A percentile compares a stretch with the other conserved stretches of the same genome.
phyloP scores from a whole-genome alignment of 2,797 vertebrate species.

The Muscicapa comitata region DNA sequence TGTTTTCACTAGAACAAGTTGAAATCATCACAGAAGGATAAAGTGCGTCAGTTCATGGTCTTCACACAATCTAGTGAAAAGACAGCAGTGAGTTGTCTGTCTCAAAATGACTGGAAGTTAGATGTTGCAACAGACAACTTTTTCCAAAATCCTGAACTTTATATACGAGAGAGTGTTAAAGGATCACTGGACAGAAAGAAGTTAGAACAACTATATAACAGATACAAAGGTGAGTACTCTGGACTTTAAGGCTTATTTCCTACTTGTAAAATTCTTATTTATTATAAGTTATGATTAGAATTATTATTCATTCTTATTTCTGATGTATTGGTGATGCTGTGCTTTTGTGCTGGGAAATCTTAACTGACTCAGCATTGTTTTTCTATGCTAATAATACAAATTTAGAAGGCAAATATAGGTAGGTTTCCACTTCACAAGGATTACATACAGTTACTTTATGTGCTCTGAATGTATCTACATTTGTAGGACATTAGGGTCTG shows the following conservation, averaged over 20 bases:
- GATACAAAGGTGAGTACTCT: slow-evolving; percentile 91
- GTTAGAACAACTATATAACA: slow-evolving; percentile 95
- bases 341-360: not conserved
- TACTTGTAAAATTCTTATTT: not conserved
- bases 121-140: slow-evolving; percentile 99
- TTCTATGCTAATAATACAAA: not conserved
- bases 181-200: slow-evolving; percentile 93
- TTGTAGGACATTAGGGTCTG: not conserved
- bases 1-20: slow-evolving; percentile 92
- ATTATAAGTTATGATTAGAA: too few species aligned
- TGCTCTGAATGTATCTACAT: not conserved
- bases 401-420: not conserved
- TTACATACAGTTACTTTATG: not conserved
- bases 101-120: slow-evolving; percentile 99
- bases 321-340: not conserved
- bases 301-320: not conserved
- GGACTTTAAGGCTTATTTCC: not conserved
- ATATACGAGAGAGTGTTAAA: slow-evolving; percentile 90
- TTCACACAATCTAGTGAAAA: slow-evolving; percentile 98
- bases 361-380: not conserved
- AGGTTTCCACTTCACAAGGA: not conserved
- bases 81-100: slow-evolving; percentile 93
- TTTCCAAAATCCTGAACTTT: slow-evolving; percentile 98
- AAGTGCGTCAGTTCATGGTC: slow-evolving; percentile 99
- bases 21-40: slow-evolving; percentile 99